These are phyloP conservation scores for Podarcis lilfordi DNA, from an alignment of 2,797 vertebrate genomes.

Conservation along the genomic window DNA sequence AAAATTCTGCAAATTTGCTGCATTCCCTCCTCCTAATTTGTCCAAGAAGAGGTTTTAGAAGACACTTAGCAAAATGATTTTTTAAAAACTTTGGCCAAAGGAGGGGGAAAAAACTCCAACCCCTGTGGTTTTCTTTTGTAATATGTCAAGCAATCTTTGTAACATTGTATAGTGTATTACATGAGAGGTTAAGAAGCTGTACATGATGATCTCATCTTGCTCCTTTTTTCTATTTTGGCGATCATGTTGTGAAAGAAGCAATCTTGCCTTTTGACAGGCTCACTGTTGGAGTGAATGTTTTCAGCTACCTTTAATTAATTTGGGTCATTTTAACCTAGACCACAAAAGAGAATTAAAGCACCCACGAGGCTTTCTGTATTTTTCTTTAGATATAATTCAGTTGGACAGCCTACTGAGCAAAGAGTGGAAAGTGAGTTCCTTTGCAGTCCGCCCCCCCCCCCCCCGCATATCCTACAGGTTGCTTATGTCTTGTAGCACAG, in stretches of 20 bases:
- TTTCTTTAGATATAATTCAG: slow-evolving; percentile 28
- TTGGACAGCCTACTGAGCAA: not conserved
- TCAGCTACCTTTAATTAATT: slow-evolving; percentile 45
- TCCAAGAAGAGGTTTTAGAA: slow-evolving; percentile 1
- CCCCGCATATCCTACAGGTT: not conserved
- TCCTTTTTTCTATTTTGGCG: slow-evolving; percentile 13
- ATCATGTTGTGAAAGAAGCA: slow-evolving; percentile 58
- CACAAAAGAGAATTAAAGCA: slow-evolving; percentile 43
- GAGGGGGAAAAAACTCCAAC: not conserved
- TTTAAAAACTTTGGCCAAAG: slow-evolving; percentile 10
- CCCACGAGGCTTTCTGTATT: not conserved
- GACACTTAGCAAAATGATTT: slow-evolving; percentile 2
- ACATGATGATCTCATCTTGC: slow-evolving; percentile 54
- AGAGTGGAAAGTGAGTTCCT: not conserved
- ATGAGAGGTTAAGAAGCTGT: slow-evolving; percentile 54
- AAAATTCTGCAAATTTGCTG: not conserved
- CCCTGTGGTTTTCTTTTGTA: slow-evolving; percentile 43
- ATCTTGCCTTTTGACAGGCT: slow-evolving; percentile 58
- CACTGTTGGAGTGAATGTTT: slow-evolving; percentile 58
- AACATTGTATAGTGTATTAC: slow-evolving; percentile 56
- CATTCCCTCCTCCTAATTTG: not conserved
- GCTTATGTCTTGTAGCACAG: not conserved
- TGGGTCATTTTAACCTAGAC: slow-evolving; percentile 48
- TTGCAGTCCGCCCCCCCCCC: not conserved
- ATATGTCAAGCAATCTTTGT: slow-evolving; percentile 57